Evolutionary conservation across 2,797 vertebrate genomes (phyloP).

Genomic region (Centroberyx gerrardi): DNA sequence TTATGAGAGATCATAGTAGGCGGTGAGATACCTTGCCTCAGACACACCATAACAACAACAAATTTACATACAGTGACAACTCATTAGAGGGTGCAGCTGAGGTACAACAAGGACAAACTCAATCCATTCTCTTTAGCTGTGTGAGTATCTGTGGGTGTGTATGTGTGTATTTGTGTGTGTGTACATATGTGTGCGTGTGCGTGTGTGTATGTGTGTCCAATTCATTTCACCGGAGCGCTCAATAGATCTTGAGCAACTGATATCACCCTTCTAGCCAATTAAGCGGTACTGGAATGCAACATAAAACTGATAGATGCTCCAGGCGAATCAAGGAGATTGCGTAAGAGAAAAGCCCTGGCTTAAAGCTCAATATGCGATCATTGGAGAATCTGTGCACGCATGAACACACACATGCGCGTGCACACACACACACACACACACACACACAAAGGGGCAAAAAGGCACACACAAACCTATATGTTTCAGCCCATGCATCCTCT

Average conservation of each 20-base stretch:
- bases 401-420: background rate
- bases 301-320: slow-evolving; percentile 43
- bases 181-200: background rate
- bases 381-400: slow-evolving; percentile 10
- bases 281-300: slow-evolving; percentile 37
- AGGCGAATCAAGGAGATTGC: slow-evolving; percentile 11
- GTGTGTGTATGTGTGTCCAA: background rate
- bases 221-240: background rate
- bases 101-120: slow-evolving; percentile 42
- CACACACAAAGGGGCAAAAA: background rate
- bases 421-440: background rate
- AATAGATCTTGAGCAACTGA: slow-evolving; percentile 36
- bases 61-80: slow-evolving; percentile 52
- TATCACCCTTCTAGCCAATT: slow-evolving; percentile 41
- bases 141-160: background rate
- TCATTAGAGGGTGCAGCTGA: slow-evolving; percentile 43
- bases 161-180: background rate
- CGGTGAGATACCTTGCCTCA: slow-evolving; percentile 31
- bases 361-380: slow-evolving; percentile 21
- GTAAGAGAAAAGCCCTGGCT: slow-evolving; percentile 28
- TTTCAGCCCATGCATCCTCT: background rate
- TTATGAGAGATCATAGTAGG: slow-evolving; percentile 28
- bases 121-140: slow-evolving; percentile 8
- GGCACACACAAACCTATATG: background rate
- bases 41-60: slow-evolving; percentile 23